Conservation (phyloP, 2,888 invertebrate genomes). For the Nemotelus nigrinus region DNA sequence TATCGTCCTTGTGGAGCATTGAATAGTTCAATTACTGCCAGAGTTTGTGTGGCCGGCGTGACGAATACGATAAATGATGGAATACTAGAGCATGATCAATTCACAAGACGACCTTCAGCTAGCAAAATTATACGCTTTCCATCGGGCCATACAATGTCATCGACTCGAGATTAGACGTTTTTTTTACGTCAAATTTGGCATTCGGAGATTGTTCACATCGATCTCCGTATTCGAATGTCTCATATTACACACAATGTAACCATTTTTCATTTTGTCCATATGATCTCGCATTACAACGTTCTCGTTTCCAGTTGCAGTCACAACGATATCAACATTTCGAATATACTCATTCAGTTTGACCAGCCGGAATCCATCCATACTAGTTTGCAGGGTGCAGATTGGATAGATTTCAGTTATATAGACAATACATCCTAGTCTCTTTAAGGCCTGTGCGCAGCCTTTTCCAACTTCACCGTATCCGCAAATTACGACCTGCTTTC, state of each 20-base stretch:
- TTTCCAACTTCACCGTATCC: constrained; percentile 98
- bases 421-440: constrained; percentile 92
- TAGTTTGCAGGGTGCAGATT: constrained; percentile 95
- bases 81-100: constrained; percentile 95
- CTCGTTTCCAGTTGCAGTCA: constrained; percentile 98
- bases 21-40: constrained; percentile 95
- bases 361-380: constrained; percentile 95
- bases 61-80: constrained; percentile 98
- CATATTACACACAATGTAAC: constrained; percentile 96
- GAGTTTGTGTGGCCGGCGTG: constrained; percentile 95
- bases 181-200: constrained; percentile 98
- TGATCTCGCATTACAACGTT: constrained; percentile 94
- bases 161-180: constrained; percentile 95
- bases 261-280: constrained; percentile 97
- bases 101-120: constrained; percentile 95
- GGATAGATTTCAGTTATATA: constrained; percentile 94
- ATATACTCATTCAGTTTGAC: constrained; percentile 94
- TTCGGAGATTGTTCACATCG: constrained; percentile 90
- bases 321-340: constrained; percentile 91
- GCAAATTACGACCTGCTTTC: constrained; percentile 94
- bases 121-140: constrained; percentile 93
- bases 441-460: constrained; percentile 94
- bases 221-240: constrained; percentile 97
- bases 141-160: constrained; percentile 98
- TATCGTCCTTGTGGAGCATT: constrained; percentile 95